Evolutionary conservation across 2,888 invertebrate species (phyloP).

Genomic region (Drosophila siamana): DNA sequence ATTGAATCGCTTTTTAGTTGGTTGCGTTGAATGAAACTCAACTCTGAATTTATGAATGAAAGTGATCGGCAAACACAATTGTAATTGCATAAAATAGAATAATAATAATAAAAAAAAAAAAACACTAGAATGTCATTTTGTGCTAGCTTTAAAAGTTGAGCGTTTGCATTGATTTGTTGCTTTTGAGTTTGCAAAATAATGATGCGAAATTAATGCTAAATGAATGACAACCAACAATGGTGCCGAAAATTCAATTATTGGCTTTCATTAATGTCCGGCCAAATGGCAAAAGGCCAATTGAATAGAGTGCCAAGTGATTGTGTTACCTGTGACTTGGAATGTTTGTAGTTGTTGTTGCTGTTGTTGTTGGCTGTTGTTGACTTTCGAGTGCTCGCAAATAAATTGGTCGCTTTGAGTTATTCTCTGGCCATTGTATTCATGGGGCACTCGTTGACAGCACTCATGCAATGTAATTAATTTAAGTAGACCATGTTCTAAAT

Average conservation of each 20-base stretch:
- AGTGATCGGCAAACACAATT: no score
- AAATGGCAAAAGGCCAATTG: neutral
- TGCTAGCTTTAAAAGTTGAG: no score
- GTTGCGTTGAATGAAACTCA: no score
- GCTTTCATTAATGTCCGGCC: neutral
- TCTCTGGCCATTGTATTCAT: conserved; percentile 1
- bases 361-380: neutral
- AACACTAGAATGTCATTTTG: no score
- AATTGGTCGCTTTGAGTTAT: neutral
- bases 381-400: neutral
- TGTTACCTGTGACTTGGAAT: neutral
- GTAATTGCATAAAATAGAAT: no score
- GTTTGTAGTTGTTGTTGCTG: neutral
- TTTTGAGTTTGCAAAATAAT: neutral
- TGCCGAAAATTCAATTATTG: neutral
- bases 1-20: no score
- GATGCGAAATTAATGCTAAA: neutral
- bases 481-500: conserved; percentile 38
- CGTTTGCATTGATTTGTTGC: neutral
- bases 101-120: neutral
- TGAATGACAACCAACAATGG: neutral
- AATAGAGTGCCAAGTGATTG: neutral
- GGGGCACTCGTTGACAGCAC: neutral
- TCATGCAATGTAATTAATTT: conserved; percentile 39
- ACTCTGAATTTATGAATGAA: no score